phyloP scores from a whole-genome alignment of 2,888 invertebrate species.

The Trissolcus brochymenae region DNA sequence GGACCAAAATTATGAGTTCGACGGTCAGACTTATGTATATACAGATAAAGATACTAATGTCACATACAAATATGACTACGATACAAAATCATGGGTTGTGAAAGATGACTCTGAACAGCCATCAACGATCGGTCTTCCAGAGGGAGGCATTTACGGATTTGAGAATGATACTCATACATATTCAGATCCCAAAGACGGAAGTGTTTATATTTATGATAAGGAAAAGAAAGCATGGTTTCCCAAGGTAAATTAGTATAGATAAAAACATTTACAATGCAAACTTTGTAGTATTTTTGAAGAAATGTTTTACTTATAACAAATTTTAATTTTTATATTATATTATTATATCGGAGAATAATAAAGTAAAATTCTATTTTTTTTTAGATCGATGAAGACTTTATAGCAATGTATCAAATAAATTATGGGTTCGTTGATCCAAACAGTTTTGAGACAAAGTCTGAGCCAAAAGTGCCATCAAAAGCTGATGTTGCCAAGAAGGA shows the following conservation, averaged over 20 bases:
- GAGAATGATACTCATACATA: slow-evolving; percentile 88
- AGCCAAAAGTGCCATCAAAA: slow-evolving; percentile 77
- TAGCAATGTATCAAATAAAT: slow-evolving; percentile 96
- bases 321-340: too few relatives aligned
- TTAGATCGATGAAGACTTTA: slow-evolving; percentile 94
- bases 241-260: slow-evolving; percentile 78
- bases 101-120: slow-evolving; percentile 62
- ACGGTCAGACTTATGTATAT: slow-evolving; percentile 75
- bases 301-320: not conserved
- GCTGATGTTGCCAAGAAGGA: slow-evolving; percentile 66
- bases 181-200: slow-evolving; percentile 89
- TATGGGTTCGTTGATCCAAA: slow-evolving; percentile 89
- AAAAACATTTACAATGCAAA: not conserved
- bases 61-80: slow-evolving; percentile 80
- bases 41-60: slow-evolving; percentile 67
- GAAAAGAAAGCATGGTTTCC: slow-evolving; percentile 97
- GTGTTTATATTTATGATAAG: slow-evolving; percentile 93
- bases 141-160: slow-evolving; percentile 79
- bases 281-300: not conserved
- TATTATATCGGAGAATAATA: slow-evolving; percentile 1
- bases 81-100: slow-evolving; percentile 80
- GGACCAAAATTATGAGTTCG: slow-evolving; percentile 69
- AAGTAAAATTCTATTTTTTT: slow-evolving; percentile 42
- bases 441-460: slow-evolving; percentile 63
- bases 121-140: slow-evolving; percentile 54